A percentile compares a stretch with the other conserved stretches of the same genome.
Conservation (phyloP, 2,888 invertebrate species). For the Bombyx huttoni region DNA sequence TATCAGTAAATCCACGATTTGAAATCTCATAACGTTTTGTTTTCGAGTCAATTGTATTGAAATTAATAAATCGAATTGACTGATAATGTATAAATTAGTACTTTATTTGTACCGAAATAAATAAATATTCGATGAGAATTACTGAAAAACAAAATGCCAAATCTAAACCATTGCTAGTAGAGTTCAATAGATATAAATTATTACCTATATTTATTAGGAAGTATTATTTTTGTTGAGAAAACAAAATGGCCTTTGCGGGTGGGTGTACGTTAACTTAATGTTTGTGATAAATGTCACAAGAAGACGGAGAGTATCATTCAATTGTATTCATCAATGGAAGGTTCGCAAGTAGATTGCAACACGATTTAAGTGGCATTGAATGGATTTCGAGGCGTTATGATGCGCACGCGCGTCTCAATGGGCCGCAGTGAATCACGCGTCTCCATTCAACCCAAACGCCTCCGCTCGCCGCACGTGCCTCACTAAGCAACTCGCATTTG, state of each 20-base stretch:
- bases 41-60: constrained; percentile 39
- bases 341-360: constrained; percentile 19
- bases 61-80: no score
- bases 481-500: constrained; percentile 37
- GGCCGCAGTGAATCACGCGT: constrained; percentile 54
- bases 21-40: constrained; percentile 67
- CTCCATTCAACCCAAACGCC: constrained; percentile 55
- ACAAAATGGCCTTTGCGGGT: constrained; percentile 5
- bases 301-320: background rate
- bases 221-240: background rate
- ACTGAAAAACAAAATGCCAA: no score
- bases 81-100: no score
- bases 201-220: constrained; percentile 5
- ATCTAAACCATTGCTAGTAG: no score
- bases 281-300: background rate
- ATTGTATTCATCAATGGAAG: constrained; percentile 6
- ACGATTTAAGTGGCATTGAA: constrained; percentile 27
- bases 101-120: no score
- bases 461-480: constrained; percentile 49
- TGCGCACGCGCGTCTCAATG: constrained; percentile 51
- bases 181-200: no score
- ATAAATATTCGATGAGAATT: no score
- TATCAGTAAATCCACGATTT: constrained; percentile 64
- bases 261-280: background rate
- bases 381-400: constrained; percentile 27